Conservation (phyloP, 37 sponge, comb jelly and placozoan genomes). For the Dysidea cf. avara region DNA sequence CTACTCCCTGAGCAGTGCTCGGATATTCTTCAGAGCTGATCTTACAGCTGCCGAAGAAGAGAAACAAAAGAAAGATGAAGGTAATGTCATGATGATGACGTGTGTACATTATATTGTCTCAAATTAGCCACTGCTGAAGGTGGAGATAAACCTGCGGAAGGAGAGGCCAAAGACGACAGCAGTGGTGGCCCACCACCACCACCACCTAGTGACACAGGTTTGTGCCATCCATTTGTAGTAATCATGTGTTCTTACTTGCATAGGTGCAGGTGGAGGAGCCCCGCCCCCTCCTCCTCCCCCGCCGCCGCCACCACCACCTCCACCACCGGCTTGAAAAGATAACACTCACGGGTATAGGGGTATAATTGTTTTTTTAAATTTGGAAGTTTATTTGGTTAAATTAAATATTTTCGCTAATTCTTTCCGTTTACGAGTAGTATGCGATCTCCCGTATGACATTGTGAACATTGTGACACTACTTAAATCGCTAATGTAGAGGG, state of each 20-base stretch:
- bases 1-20: conserved; percentile 93
- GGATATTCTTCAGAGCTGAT: conserved; percentile 97
- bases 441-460: no score
- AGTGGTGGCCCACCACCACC: conserved; percentile 41
- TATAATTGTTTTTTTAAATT: background rate
- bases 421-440: no score
- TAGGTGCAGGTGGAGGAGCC: conserved; percentile 12
- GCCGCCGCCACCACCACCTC: conserved; percentile 43
- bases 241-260: background rate
- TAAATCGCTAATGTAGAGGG: no score
- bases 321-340: background rate
- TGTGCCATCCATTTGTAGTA: background rate
- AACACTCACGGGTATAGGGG: background rate
- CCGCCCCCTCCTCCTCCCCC: conserved; percentile 35
- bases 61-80: background rate
- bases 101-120: background rate
- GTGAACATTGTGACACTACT: no score
- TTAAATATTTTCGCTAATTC: no score
- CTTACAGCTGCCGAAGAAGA: conserved; percentile 84
- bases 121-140: background rate
- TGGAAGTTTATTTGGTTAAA: no score
- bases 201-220: conserved; percentile 26
- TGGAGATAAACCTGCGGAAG: conserved; percentile 7
- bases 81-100: background rate
- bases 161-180: conserved; percentile 2